Base-by-base conservation (phyloP, 2,113 vertebrate species). In the Oreochromis niloticus region DNA sequence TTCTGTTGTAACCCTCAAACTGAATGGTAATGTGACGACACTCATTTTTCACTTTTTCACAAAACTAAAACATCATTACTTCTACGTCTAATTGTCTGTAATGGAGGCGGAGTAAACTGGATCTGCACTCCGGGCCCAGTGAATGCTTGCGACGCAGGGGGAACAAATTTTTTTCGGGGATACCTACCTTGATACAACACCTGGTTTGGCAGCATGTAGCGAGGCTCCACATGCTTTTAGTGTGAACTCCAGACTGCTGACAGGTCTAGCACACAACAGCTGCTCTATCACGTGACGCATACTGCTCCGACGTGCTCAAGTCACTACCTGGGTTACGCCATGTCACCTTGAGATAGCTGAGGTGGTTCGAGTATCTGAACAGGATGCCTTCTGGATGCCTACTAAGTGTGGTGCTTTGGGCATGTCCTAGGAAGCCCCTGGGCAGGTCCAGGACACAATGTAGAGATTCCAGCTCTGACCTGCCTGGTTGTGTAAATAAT, bases 71-170 rank as follows among this genome's bases (percentile, higher is more conserved):
- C 52, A 22, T 55, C 52, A 55, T 12, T 52, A 52, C 19, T 52
- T 52, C 50, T n/a, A 55, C 10, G 6, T 55, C n/a, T 55, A 55
- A 55, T 55, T 55, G 54, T 24, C 6, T 55, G 54, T 55, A 55
- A 56, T 56, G 54, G 22, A 55, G 52, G n/a, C 5, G 10, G 5
- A 22, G n/a, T 54, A 54, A 54, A 54, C 52, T 54, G 52, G 4
- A 7, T 57, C 55, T 57, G 55, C 22, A 57, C 24, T 57, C 11
- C 6, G 3, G 27, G 2, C 27, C 8, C 30, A 61, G 59, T 5
- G 2, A 11, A 61, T 6, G 59, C 17, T 63, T 2, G 1, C 59
- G 0, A 63, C 2, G 0, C 1, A 63, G 32, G 59, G 17, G 17
- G 9, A 63, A n/a, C 59, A 63, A 12, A 0, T 63, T 63, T 63